Evolutionary conservation across 2,888 invertebrate species (phyloP).

Genomic region (Lasioglossum malachurum): DNA sequence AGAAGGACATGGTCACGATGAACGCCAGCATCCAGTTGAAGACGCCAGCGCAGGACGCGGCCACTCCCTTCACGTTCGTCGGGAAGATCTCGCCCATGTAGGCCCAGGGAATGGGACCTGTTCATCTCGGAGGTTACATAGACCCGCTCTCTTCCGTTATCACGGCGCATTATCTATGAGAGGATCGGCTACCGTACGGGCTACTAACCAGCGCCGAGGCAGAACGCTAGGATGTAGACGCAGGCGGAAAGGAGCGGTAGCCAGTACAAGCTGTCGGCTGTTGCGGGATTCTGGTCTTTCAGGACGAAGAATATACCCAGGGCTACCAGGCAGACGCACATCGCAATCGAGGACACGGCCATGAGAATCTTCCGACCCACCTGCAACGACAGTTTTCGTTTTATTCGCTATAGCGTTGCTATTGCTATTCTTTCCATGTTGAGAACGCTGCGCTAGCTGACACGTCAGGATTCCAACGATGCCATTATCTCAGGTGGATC

Average conservation of each 20-base stretch:
- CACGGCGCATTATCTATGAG: neutral
- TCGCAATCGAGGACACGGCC: constrained; percentile 89
- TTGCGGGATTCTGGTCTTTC: constrained; percentile 70
- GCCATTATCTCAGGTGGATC: neutral
- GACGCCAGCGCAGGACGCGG: constrained; percentile 82
- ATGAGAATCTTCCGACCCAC: constrained; percentile 92
- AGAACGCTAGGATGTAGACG: constrained; percentile 84
- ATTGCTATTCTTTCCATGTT: neutral
- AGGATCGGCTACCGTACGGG: neutral
- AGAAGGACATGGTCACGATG: constrained; percentile 84
- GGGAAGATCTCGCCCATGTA: constrained; percentile 86
- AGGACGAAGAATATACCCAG: constrained; percentile 89
- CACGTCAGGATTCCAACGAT: neutral
- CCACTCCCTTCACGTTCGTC: constrained; percentile 81
- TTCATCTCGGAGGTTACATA: neutral
- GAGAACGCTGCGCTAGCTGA: neutral
- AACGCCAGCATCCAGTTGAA: constrained; percentile 85
- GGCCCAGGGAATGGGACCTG: constrained; percentile 86
- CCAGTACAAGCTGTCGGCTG: constrained; percentile 76
- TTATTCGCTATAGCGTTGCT: neutral
- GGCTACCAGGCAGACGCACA: constrained; percentile 89
- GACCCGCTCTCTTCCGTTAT: neutral
- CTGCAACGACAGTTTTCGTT: constrained; percentile 61
- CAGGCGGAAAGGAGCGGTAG: constrained; percentile 84
- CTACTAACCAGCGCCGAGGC: constrained; percentile 82